Evolutionary conservation across 2,113 vertebrate genomes (phyloP), one percentile per base, ranked within the genome.

Genomic region (Tretioscincus oriximinensis): DNA sequence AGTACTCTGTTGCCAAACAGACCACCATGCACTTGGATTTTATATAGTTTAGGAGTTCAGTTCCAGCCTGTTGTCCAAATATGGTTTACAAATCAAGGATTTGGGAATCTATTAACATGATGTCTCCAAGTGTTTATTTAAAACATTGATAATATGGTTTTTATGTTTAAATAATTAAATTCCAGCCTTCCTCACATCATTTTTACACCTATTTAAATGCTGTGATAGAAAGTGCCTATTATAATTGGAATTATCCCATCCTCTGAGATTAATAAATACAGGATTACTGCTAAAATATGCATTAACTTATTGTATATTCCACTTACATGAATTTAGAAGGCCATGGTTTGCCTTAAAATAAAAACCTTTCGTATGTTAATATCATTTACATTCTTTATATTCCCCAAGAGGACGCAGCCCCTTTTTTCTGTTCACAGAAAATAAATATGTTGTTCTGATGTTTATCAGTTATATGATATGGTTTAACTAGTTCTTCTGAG

Each of bases 271-370:
- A 81, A 21, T 24, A 77, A 4, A n/a, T 76, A 35, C 75, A 86
- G 9, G 18, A 78, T 49, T 63, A 70, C 65, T 65, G 4, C 47
- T 81, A 66, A 82, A 90, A 81, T 31, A 7, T 41, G 5, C 24
- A 28, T 51, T n/a, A 16, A 45, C 78, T 26, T 69, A 20, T 9
- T 65, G 2, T 54, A 20, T 69, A 58, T 89, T 82, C 73, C 76
- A 51, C 76, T 4, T 64, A 69, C 9, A 26, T 64, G 64, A 9
- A 8, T 4, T 24, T 2, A 5, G 2, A 35, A 79, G 21, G 21
- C 16, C 10, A 6, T 1, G 65, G 9, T 0, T 0, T 60, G 4
- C 71, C 1, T 67, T 84, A 61, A 26, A 61, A 31, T 63, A 80
- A 28, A n/a, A 31, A 12, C 1, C 24, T 63, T 12, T 76, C 9